Percentiles rank a stretch among this genome's conserved stretches.
phyloP scores from a whole-genome alignment of 1,140 invertebrate genomes.

The Armadillidium nasatum region DNA sequence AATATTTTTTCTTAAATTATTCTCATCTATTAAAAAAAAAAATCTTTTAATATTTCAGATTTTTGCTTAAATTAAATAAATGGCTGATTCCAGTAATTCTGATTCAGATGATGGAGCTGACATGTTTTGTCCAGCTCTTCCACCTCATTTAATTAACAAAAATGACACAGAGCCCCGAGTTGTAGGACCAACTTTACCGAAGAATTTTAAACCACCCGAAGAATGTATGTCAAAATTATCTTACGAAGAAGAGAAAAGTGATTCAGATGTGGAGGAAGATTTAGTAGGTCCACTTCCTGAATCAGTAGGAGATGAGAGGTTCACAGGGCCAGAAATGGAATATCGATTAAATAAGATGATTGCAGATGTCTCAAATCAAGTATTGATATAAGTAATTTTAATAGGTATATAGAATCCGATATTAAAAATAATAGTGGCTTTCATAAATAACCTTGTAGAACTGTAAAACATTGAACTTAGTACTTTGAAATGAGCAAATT shows the following conservation, averaged over 20 bases:
- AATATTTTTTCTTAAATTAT: too few relatives aligned
- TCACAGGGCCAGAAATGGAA: neutral
- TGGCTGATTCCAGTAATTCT: neutral
- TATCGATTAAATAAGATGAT: neutral
- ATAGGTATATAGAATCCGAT: too few relatives aligned
- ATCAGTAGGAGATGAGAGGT: neutral
- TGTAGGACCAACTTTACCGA: neutral
- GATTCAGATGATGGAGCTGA: neutral
- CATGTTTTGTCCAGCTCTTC: neutral
- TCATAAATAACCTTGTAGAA: too few relatives aligned
- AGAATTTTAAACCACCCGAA: neutral
- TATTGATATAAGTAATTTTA: too few relatives aligned
- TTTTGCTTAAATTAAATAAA: too few relatives aligned
- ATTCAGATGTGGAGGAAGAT: neutral
- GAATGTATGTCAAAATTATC: neutral
- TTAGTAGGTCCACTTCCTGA: neutral
- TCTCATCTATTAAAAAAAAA: too few relatives aligned
- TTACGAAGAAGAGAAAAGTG: neutral
- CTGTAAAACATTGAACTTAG: too few relatives aligned
- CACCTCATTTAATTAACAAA: neutral
- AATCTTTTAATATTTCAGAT: too few relatives aligned
- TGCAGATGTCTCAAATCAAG: neutral
- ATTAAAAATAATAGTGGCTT: too few relatives aligned
- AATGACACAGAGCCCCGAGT: neutral
- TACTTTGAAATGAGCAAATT: too few relatives aligned